A percentile compares a stretch with the other conserved stretches of the same genome.
Conservation (phyloP, 2,888 invertebrate species). For the Cryptocephalus primarius region DNA sequence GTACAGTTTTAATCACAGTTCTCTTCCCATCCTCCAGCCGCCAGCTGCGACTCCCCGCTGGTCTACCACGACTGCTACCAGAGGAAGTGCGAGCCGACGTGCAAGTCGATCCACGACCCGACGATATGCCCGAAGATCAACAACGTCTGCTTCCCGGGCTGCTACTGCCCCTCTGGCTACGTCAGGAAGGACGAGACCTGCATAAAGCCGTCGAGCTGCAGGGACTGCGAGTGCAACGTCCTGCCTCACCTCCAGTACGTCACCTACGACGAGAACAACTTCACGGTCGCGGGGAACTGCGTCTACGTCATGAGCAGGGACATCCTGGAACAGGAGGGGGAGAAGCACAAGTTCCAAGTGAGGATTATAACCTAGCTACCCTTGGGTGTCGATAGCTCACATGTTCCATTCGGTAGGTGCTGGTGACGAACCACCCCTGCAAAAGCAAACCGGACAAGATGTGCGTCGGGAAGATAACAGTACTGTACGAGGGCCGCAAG, state of each 20-base stretch:
- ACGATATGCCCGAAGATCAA: constrained; percentile 52
- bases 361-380: not conserved
- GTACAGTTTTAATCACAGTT: too few species aligned
- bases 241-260: constrained; percentile 71
- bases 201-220: constrained; percentile 58
- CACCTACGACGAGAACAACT: constrained; percentile 71
- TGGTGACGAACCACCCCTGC: constrained; percentile 62
- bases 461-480: constrained; percentile 58
- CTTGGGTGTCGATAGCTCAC: too few species aligned
- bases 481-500: constrained; percentile 54
- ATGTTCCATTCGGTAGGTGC: constrained; percentile 38
- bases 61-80: constrained; percentile 77
- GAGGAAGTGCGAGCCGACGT: constrained; percentile 66
- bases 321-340: constrained; percentile 38
- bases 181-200: constrained; percentile 59
- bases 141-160: constrained; percentile 69
- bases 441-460: constrained; percentile 42
- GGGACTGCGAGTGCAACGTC: constrained; percentile 62
- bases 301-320: constrained; percentile 70
- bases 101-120: constrained; percentile 48
- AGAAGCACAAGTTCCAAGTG: constrained; percentile 42
- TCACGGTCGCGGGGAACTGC: constrained; percentile 75
- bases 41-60: constrained; percentile 60
- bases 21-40: constrained; percentile 40
- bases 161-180: constrained; percentile 70